phyloP scores from a whole-genome alignment of 2,888 invertebrate genomes.

The Lordiphosa andalusiaca region DNA sequence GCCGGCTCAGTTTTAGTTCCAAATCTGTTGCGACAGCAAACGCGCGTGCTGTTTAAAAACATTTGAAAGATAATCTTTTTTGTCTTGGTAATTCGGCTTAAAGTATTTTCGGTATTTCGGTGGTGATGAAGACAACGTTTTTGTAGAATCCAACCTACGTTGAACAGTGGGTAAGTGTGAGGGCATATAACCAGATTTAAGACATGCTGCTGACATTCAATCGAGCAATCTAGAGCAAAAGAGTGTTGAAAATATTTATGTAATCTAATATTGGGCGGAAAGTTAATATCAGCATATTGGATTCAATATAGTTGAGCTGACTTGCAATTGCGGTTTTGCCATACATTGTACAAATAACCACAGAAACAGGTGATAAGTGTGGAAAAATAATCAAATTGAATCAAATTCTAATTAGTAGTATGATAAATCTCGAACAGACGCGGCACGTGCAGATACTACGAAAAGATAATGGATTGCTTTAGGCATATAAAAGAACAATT shows the following conservation, averaged over 20 bases:
- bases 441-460: too few species aligned
- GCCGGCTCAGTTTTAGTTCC: constrained; percentile 55
- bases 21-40: constrained; percentile 71
- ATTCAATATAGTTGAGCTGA: constrained; percentile 27
- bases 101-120: too few species aligned
- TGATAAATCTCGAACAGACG: too few species aligned
- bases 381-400: too few species aligned
- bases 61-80: constrained; percentile 47
- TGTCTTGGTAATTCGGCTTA: constrained; percentile 37
- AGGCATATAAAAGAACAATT: too few species aligned
- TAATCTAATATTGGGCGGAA: constrained; percentile 59
- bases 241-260: constrained; percentile 26
- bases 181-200: constrained; percentile 4
- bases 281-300: constrained; percentile 45
- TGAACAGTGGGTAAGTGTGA: too few species aligned
- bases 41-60: constrained; percentile 61
- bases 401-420: too few species aligned
- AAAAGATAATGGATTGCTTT: too few species aligned
- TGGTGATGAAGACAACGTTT: too few species aligned
- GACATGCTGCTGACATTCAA: constrained; percentile 2
- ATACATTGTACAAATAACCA: too few species aligned
- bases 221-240: constrained; percentile 4
- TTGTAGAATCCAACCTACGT: too few species aligned
- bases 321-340: constrained; percentile 24
- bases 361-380: too few species aligned